Evolutionary conservation across 2,888 invertebrate genomes (phyloP), one percentile per base, ranked within the genome.

Genomic region (Oscheius sp.): DNA sequence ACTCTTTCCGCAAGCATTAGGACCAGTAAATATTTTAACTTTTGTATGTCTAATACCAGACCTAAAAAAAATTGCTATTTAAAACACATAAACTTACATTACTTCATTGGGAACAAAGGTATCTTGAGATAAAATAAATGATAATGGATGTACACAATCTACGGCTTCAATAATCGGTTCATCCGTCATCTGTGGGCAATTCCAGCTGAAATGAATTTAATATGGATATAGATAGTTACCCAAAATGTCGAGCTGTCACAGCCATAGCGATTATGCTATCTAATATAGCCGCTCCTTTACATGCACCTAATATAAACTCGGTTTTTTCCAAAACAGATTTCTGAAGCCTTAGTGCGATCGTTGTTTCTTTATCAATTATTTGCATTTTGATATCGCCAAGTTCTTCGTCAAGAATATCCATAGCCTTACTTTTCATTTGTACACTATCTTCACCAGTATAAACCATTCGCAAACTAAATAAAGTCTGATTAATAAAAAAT

Each of bases 1-100:
- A 70, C 93, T 94, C 87, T 95, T 96, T 2, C 95, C 95, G 83
- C 93, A 92, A 0, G 93, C 91, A 87, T 95, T 95, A 0, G 95
- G 93, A 0, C 94, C 95, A 0, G 93, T 93, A 5, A 95, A 88
- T 56, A 95, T 90, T 86, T 92, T 92, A 26, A 94, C 90, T 73
- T 87, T 87, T 2, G 86, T 90, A 6, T 88, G 62, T 30, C 79
- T 85, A 0, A 86, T 86, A 4, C 78, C 82, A 5, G 90, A 74
- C 14, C 71, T 72, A 36, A 36, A 63, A 51, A 20, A 9, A 36
- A 14, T 26, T 17, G n/a, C 17, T n/a, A 38, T 20, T 28, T 3
- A 49, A 17, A 14, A 9, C 3, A 49, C 3, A 4, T 22, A 12
- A n/a, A 38, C 22, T 20, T 26, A 41, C 45, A 4, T 17, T 41